Base-by-base conservation (phyloP, 2,797 vertebrate genomes). In the Scolopax rusticola region DNA sequence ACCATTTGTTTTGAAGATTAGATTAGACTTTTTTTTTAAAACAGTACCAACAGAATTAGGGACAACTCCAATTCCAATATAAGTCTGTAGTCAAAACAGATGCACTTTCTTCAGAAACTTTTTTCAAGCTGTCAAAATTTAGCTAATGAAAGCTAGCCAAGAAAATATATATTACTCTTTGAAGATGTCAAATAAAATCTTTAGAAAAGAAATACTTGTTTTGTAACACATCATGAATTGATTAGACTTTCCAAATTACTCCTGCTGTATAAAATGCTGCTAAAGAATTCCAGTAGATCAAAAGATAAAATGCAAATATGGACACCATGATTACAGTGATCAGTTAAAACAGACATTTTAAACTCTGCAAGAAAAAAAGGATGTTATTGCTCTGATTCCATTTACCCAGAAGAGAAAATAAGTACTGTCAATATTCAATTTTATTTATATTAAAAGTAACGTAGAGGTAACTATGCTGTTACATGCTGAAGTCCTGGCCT, bases 281-380 rank as follows among this genome's bases (percentile, higher is more conserved):
- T 78, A 45, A 93, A 75, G 28, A 50, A 93, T 87, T 83, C 16
- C 51, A 48, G 33, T n/a, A 84, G 56, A 87, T 83, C 30, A 96
- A 87, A 94, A 84, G 40, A 87, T 41, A 83, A 81, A 85, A 90
- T 47, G 51, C 24, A 83, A 64, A 93, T 75, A 5, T 24, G 28
- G 53, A 70, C 60, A 86, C 23, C 21, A 45, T 65, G 11, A 91
- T 77, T 80, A 77, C 1, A 50, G 23, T 18, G 53, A 93, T 84
- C 50, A 91, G 50, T 90, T 21, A 64, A 94, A 93, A 77, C 6
- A 67, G n/a, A 20, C 2, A 56, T 67, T 80, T 76, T 89, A 56
- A 79, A 40, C 2, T 64, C 5, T 53, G 12, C 25, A 76, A 86
- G 45, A 45, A 67, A 51, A 82, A 74, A 71, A 59, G 41, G 16